Conservation (phyloP, 2,113 vertebrate species). For the Phyllostomus discolor region DNA sequence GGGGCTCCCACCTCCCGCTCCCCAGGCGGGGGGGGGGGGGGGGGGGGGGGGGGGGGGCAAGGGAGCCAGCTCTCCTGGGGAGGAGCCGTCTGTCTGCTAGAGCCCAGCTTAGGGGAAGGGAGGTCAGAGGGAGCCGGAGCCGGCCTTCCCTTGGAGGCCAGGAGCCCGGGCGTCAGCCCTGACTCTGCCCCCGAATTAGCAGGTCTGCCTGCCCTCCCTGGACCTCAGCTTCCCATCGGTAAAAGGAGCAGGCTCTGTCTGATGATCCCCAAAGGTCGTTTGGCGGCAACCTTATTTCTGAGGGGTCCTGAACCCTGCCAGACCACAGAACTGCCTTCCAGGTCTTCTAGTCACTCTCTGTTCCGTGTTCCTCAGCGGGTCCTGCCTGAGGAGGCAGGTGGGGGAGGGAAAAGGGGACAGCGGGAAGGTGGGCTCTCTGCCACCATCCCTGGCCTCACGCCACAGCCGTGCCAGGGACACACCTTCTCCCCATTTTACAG, state of each 20-base stretch:
- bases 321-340: background rate
- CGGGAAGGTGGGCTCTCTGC: background rate
- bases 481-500: background rate
- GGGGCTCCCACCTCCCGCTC: background rate
- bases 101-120: background rate
- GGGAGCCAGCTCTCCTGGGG: background rate
- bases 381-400: background rate
- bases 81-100: background rate
- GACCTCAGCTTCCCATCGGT: background rate
- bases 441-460: fast-evolving
- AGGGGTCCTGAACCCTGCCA: background rate
- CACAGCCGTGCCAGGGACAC: background rate
- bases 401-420: fast-evolving
- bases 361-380: background rate
- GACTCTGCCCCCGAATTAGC: background rate
- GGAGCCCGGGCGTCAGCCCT: background rate
- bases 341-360: background rate
- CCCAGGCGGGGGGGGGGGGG: fast-evolving
- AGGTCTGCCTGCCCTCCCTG: fast-evolving
- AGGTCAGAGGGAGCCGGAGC: background rate
- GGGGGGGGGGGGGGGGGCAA: background rate
- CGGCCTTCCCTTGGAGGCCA: background rate
- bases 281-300: background rate
- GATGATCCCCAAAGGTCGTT: background rate
- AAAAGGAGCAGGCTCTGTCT: background rate